Base-by-base conservation (phyloP, 1,140 invertebrate genomes). In the Drosophila kanapiae region DNA sequence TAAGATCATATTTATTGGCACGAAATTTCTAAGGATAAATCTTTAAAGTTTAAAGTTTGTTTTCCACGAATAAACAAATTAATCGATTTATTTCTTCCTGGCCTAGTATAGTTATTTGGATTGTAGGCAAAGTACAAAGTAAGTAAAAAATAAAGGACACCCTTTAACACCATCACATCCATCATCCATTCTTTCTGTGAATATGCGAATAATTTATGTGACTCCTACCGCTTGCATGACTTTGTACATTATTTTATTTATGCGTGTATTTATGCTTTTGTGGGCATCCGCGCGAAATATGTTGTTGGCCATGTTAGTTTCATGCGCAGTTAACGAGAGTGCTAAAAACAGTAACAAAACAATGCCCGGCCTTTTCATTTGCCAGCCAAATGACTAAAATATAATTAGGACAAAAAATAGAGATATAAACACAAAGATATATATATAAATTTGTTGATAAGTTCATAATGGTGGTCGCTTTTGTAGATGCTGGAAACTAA, bases 321-420 rank as follows among this genome's bases (percentile, higher is more conserved):
- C 65, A 88, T 81, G 78, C 45, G 75, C 23, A 59, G 90, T 90
- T 88, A 87, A 87, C 90, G 84, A 90, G 85, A 72, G 78, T 33
- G 40, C 57, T 27, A 38, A 61, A 48, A 61, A 6, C 54, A 62
- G 62, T 33, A 61, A 49, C 35, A 27, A 31, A 48, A 54, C 16
- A 43, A 10, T 57, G 53, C 53, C 4, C 5, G n/a, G 10, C 49
- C 33, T 33, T 35, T 31, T 56, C 49, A 71, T 56, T 40, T 38
- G 51, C n/a, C 13, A 10, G 35, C 51, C 51, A 57, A 71, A 72
- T 72, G 51, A 42, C 16, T 23, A 23, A 74, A 75, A 75, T 33
- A 45, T 54, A 40, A 70, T 78, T 78, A 49, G 53, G 31, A 43
- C 33, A 49, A 61, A 56, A 67, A 51, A 69, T 10, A 27, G 35